These are phyloP conservation scores for Cassiopea xamachana DNA, from an alignment of 30 jellyfish, hydroid and myxozoan species.

Conservation along the genomic window DNA sequence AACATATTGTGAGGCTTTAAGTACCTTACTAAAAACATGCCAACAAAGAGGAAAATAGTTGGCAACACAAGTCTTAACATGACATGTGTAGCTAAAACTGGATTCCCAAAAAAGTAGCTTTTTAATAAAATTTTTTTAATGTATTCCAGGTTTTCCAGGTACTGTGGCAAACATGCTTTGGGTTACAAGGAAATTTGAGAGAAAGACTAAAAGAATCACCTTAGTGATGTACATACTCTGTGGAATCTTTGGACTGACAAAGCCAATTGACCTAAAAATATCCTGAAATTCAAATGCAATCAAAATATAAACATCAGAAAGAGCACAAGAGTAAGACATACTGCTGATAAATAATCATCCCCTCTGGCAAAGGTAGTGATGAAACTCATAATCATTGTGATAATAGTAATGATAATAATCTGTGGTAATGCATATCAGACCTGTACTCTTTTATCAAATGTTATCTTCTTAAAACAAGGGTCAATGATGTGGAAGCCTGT, in stretches of 20 bases:
- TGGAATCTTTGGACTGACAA: conserved; percentile 74
- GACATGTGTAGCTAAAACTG: too few relatives aligned
- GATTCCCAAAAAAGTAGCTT: too few relatives aligned
- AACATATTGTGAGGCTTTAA: too few relatives aligned
- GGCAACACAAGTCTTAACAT: too few relatives aligned
- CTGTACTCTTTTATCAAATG: conserved; percentile 73
- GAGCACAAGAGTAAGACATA: too few relatives aligned
- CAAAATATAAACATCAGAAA: background rate
- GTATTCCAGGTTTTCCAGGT: too few relatives aligned
- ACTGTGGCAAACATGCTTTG: too few relatives aligned
- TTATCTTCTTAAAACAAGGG: conserved; percentile 73
- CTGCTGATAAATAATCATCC: too few relatives aligned
- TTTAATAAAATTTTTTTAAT: too few relatives aligned
- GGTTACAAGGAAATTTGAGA: background rate
- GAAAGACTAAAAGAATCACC: conserved; percentile 40
- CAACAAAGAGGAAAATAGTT: too few relatives aligned
- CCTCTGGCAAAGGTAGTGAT: too few relatives aligned
- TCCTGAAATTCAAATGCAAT: conserved; percentile 26
- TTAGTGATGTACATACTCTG: conserved; percentile 96
- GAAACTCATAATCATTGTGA: background rate
- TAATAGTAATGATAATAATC: background rate
- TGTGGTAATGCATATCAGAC: background rate
- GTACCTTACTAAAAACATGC: too few relatives aligned
- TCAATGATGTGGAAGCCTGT: conserved; percentile 87
- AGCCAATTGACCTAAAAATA: conserved; percentile 54